These are phyloP conservation scores for Anticlea derivata DNA, from an alignment of 2,888 invertebrate genomes.

Conservation along the genomic window DNA sequence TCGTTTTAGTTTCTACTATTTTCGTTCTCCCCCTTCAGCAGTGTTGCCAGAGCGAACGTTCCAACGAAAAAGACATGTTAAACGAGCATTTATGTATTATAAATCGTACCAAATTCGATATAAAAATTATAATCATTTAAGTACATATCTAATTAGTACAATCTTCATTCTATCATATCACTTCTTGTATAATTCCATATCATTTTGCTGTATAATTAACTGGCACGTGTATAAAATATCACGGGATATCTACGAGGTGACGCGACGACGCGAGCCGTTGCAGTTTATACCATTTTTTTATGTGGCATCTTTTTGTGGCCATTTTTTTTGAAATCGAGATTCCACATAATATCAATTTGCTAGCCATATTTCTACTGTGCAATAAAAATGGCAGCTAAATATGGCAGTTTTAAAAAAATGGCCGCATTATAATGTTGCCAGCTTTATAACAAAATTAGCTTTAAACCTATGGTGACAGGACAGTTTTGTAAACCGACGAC, in stretches of 20 bases:
- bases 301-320: constrained; percentile 43
- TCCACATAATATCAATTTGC: no score
- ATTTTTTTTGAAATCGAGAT: constrained; percentile 41
- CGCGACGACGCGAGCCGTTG: constrained; percentile 39
- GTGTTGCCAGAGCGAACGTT: constrained; percentile 68
- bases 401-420: constrained; percentile 49
- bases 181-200: constrained; percentile 81
- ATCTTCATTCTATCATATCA: constrained; percentile 80
- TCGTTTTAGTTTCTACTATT: constrained; percentile 50
- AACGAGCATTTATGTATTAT: constrained; percentile 77
- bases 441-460: constrained; percentile 64
- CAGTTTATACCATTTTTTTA: constrained; percentile 40
- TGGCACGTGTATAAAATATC: constrained; percentile 68
- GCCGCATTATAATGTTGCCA: constrained; percentile 45
- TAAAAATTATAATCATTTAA: constrained; percentile 70
- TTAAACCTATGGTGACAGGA: constrained; percentile 51
- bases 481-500: constrained; percentile 29
- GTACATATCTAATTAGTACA: constrained; percentile 83
- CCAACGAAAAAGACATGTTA: constrained; percentile 77
- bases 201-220: constrained; percentile 73
- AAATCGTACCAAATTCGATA: constrained; percentile 74
- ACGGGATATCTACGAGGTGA: constrained; percentile 56
- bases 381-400: constrained; percentile 33
- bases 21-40: constrained; percentile 51
- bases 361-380: no score